These are phyloP conservation scores for Sclerurus mexicanus DNA, from an alignment of 2,113 vertebrate genomes.

Conservation along the genomic window DNA sequence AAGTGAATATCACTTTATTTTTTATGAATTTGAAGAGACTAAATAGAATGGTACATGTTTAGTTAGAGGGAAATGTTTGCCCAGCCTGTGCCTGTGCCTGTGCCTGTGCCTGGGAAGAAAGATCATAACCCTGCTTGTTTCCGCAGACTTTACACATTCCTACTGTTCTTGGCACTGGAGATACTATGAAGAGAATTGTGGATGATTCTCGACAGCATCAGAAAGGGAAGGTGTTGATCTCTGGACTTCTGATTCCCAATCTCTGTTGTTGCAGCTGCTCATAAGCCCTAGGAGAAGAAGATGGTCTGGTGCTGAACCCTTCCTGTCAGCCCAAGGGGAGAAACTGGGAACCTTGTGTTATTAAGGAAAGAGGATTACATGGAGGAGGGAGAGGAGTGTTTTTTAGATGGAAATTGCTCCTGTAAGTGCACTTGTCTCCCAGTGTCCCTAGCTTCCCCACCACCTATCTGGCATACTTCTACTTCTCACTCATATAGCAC, in stretches of 20 bases:
- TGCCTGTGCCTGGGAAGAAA: background rate
- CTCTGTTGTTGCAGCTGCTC: background rate
- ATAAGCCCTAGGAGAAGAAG: background rate
- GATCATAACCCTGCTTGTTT: background rate
- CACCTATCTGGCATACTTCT: background rate
- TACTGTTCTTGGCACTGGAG: background rate
- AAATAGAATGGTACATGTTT: background rate
- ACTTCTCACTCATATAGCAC: background rate
- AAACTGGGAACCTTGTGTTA: background rate
- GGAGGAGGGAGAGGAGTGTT: background rate
- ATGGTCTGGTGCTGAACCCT: background rate
- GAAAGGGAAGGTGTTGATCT: background rate
- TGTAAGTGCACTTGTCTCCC: accelerated
- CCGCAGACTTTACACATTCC: background rate
- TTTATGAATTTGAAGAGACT: background rate
- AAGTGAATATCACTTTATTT: background rate
- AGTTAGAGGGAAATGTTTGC: background rate
- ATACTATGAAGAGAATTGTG: background rate
- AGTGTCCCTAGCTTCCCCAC: background rate
- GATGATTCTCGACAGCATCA: background rate
- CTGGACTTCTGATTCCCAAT: background rate
- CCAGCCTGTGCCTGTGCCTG: background rate
- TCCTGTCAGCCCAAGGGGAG: background rate
- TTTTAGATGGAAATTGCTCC: background rate
- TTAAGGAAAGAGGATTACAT: background rate